Percentiles rank a stretch among this genome's conserved stretches.
phyloP scores from a whole-genome alignment of 2,888 invertebrate species.

The Amiota communis region DNA sequence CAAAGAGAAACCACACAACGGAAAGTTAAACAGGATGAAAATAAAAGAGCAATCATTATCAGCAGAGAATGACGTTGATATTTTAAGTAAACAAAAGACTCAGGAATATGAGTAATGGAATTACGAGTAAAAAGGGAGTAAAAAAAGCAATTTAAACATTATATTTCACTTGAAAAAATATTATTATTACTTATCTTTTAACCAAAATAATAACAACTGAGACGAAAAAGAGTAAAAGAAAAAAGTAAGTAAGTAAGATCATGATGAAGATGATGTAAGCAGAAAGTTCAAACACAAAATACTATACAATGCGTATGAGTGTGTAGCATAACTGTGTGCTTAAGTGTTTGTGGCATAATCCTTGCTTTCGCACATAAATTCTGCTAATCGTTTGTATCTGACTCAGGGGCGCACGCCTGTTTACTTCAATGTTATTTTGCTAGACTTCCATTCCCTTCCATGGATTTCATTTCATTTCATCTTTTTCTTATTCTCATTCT shows the following conservation, averaged over 20 bases:
- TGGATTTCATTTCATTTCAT: neutral
- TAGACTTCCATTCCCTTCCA: neutral
- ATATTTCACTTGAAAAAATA: constrained; percentile 15
- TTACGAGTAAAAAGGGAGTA: too few relatives aligned
- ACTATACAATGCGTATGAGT: neutral
- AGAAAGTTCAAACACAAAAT: neutral
- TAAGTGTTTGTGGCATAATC: constrained; percentile 8
- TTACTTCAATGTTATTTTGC: too few relatives aligned
- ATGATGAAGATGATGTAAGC: neutral
- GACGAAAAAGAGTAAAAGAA: too few relatives aligned
- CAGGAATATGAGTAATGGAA: neutral
- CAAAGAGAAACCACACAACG: neutral
- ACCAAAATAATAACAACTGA: neutral
- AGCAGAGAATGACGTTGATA: constrained; percentile 12
- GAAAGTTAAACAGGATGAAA: neutral
- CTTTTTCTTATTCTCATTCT: neutral
- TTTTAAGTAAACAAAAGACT: neutral
- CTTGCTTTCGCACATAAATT: constrained; percentile 50
- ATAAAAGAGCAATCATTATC: neutral
- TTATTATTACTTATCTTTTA: constrained; percentile 23
- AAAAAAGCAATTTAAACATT: neutral
- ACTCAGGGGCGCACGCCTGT: neutral
- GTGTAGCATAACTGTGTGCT: neutral
- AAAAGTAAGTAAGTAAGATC: neutral
- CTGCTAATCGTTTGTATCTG: constrained; percentile 55